Conservation (phyloP, 2,797 vertebrate species). For the Sebastiscus tertius region DNA sequence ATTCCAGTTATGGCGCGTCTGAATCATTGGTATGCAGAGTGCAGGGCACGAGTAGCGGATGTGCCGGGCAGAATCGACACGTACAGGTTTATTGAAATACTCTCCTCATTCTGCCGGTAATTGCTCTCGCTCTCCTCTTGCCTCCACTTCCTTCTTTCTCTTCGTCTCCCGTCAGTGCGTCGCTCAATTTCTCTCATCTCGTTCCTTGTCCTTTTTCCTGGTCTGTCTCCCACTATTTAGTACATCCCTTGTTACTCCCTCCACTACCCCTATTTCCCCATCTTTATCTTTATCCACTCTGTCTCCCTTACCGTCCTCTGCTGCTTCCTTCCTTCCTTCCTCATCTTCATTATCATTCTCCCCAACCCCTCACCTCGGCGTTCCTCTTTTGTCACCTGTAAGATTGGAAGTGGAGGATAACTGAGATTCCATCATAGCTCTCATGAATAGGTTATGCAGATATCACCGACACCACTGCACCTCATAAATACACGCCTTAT, state of each 20-base stretch:
- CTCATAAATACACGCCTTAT: constrained; percentile 73
- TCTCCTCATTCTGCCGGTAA: constrained; percentile 70
- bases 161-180: constrained; percentile 11
- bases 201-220: constrained; percentile 36
- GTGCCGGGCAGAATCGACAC: constrained; percentile 66
- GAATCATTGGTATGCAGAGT: constrained; percentile 78
- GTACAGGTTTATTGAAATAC: constrained; percentile 78
- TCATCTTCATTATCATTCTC: constrained; percentile 62
- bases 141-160: constrained; percentile 26
- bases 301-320: constrained; percentile 29
- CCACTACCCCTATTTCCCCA: background rate
- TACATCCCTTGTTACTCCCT: constrained; percentile 24
- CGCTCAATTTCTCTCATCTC: constrained; percentile 43
- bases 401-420: constrained; percentile 64
- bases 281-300: constrained; percentile 29
- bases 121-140: constrained; percentile 61
- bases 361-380: constrained; percentile 16
- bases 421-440: constrained; percentile 69
- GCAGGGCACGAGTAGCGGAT: constrained; percentile 54
- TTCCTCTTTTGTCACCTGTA: constrained; percentile 66
- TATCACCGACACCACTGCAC: constrained; percentile 63
- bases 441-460: constrained; percentile 78
- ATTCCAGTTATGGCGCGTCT: constrained; percentile 67
- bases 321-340: constrained; percentile 28
- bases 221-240: constrained; percentile 28